These are phyloP conservation scores for Frankliniella intonsa DNA, from an alignment of 2,888 invertebrate genomes.

Conservation along the genomic window DNA sequence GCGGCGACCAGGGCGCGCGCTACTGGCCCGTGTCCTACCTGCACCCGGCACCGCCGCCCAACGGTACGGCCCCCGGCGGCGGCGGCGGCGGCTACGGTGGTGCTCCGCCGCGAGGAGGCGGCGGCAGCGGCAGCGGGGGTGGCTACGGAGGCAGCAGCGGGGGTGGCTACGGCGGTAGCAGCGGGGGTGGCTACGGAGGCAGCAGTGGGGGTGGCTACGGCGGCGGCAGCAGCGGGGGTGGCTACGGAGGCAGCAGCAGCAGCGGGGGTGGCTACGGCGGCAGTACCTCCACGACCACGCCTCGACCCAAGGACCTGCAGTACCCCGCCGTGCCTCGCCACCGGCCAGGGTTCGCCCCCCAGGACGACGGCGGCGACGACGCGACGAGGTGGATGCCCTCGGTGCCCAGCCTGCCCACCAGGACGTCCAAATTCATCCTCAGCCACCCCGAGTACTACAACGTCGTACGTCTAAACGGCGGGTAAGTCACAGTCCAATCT, in stretches of 20 bases:
- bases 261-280: background rate
- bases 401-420: background rate
- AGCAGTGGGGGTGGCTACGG: background rate
- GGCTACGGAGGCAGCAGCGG: background rate
- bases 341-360: background rate
- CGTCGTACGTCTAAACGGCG: background rate
- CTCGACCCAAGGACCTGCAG: background rate
- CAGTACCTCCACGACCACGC: background rate
- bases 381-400: background rate
- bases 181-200: background rate
- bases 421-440: slow-evolving; percentile 16
- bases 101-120: background rate
- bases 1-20: slow-evolving; percentile 44
- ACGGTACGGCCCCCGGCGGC: slow-evolving; percentile 50
- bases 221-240: background rate
- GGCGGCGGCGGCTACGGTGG: slow-evolving; percentile 27
- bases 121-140: background rate
- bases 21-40: slow-evolving; percentile 77
- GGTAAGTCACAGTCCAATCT: background rate
- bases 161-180: background rate
- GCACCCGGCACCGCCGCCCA: slow-evolving; percentile 74
- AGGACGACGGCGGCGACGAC: background rate
- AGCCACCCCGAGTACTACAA: slow-evolving; percentile 4
- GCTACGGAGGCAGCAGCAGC: background rate
- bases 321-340: slow-evolving; percentile 17